Base-by-base conservation (phyloP, 2,888 invertebrate genomes). In the Microchrysa polita region DNA sequence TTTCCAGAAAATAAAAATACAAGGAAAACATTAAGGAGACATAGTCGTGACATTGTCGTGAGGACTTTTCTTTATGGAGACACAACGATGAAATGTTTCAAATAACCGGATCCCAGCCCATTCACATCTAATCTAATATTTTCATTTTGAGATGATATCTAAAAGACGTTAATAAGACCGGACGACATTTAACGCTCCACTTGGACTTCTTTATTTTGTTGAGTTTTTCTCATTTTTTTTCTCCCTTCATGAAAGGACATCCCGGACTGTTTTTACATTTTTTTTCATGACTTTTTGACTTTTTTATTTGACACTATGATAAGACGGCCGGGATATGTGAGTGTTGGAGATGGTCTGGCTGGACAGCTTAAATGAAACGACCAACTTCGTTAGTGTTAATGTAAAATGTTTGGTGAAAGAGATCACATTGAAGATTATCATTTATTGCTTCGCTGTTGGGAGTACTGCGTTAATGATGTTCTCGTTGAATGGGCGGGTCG, bases 61-160 rank as follows among this genome's bases (percentile, higher is more conserved):
- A 34, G 7, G 27, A 34, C 4, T 9, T 42, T 57, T 27, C 57
- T 55, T 69, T 55, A 57, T 53, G 57, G 55, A 40, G 40, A 9
- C 18, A 16, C 20, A 7, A 52, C 27, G 71, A 71, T 27, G 42
- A 59, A 72, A 72, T 22, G 40, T 12, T 40, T 60, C 34, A 72
- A 72, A 34, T 53, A 61, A 61, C 72, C 57, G 61, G 60, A 48
- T 53, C 72, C 53, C 40, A 72, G 57, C 71, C 61, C 44, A 65
- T 75, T 75, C 75, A 74, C 75, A 75, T 74, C 73, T 75, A 75
- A 75, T 75, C 75, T 75, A 75, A 75, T 75, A 74, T 75, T 75
- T 74, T 74, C 67, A 60, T 61, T 72, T 57, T 27, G 67, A 75
- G 73, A 75, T 74, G 65, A 71, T 75, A 73, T 75, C 73, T 67